A percentile compares a stretch with the other conserved stretches of the same genome.
phyloP scores from a whole-genome alignment of 2,888 invertebrate genomes.

The Portevinia maculata region DNA sequence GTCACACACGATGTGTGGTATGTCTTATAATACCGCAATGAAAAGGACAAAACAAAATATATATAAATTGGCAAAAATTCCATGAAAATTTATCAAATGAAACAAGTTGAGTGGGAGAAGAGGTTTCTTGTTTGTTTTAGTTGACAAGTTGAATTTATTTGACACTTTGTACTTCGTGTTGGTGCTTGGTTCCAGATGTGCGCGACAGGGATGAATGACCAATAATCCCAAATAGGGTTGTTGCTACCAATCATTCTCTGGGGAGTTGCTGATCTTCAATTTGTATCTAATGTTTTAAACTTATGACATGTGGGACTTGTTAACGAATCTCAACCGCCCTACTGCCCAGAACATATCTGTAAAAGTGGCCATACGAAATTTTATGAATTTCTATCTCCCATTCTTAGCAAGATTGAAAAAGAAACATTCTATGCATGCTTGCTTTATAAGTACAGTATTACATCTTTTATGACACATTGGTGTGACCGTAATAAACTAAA shows the following conservation, averaged over 20 bases:
- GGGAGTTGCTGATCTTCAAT: slow-evolving; percentile 11
- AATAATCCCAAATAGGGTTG: slow-evolving; percentile 1
- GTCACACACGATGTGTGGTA: slow-evolving; percentile 68
- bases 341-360: no score
- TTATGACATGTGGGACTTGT: not conserved
- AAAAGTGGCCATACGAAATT: no score
- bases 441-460: no score
- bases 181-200: slow-evolving; percentile 16
- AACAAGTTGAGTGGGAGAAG: slow-evolving; percentile 44
- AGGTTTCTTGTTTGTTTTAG: slow-evolving; percentile 50
- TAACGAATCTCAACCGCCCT: no score
- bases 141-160: slow-evolving; percentile 70
- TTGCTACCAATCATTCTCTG: not conserved
- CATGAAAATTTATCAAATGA: slow-evolving; percentile 55
- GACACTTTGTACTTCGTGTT: slow-evolving; percentile 69
- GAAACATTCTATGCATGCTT: no score
- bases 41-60: slow-evolving; percentile 8
- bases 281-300: slow-evolving; percentile 12
- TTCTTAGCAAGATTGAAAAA: no score
- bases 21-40: slow-evolving; percentile 35
- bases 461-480: slow-evolving; percentile 1
- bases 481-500: slow-evolving; percentile 21
- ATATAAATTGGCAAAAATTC: slow-evolving; percentile 61
- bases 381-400: no score
- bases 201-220: not conserved